Evolutionary conservation across 2,888 invertebrate species (phyloP), one percentile per base, ranked within the genome.

Genomic region (Harpalus rufipes): DNA sequence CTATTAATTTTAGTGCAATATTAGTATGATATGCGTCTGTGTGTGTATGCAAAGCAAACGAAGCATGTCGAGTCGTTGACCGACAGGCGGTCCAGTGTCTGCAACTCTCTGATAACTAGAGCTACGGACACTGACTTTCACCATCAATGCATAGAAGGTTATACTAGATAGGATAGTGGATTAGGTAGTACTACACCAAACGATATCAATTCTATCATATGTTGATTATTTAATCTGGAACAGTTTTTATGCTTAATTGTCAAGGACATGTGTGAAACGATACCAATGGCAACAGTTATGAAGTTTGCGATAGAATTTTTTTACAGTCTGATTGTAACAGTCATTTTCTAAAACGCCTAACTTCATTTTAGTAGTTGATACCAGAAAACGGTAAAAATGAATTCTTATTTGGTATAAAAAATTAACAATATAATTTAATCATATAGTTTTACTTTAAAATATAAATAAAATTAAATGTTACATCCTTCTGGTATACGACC

Each of bases 91-190:
- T 68, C 68, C 68, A 65, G 21, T 18, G 14, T 61, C 16, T 41
- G 41, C 41, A 78, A 14, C 25, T 59, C 59, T 51, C 78, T n/a
- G 32, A 58, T 78, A 78, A 58, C 25, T 58, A 14, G 78, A 78
- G 25, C 56, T 58, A n/a, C 76, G 76, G 56, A 58, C 78, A 25
- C 58, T 58, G 78, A 78, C 78, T 78, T 78, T 78, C 78, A 78
- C 78, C 78, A 14, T 78, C 78, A 51, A 56, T 78, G 25, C 32
- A 12, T 32, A 78, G 78, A 78, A 78, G 78, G 78, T 78, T 78
- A 78, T 78, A 39, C 39, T n/a, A 68, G 14, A 14, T 32, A 32
- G 68, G 39, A 2, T 14, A 6, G 39, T 68, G n/a, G 6, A 32
- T 32, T 32, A 32, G 32, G 32, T 32, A 32, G 32, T 32, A 32